These are phyloP conservation scores for Brevimyrus niger DNA, from an alignment of 2,113 vertebrate genomes.

Conservation along the genomic window DNA sequence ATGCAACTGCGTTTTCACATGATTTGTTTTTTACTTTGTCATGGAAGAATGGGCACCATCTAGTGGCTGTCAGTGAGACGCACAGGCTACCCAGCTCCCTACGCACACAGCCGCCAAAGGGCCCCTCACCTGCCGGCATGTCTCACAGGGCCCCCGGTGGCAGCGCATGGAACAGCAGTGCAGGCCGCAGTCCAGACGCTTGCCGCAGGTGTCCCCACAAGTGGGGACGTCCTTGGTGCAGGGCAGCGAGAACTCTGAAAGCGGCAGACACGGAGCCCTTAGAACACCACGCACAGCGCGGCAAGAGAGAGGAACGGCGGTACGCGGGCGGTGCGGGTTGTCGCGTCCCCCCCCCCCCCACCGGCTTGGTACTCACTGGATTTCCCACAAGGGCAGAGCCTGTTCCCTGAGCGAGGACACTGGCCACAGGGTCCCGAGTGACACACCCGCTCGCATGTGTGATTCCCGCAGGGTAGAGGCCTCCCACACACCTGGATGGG, in stretches of 20 bases:
- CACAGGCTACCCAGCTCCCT: not conserved
- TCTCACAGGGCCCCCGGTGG: constrained; percentile 88
- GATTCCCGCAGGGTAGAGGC: constrained; percentile 78
- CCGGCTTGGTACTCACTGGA: constrained; percentile 64
- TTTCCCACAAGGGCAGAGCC: constrained; percentile 85
- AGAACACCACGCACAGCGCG: not conserved
- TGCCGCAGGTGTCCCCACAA: constrained; percentile 91
- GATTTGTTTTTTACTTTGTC: not conserved
- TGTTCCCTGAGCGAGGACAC: constrained; percentile 83
- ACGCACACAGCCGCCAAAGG: not conserved
- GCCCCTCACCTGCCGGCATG: constrained; percentile 79
- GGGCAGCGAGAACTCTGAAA: constrained; percentile 74
- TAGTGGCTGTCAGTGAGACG: not conserved
- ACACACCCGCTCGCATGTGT: constrained; percentile 82
- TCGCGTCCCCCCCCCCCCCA: not conserved
- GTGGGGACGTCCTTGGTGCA: constrained; percentile 88
- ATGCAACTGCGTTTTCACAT: not conserved
- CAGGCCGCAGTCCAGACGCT: constrained; percentile 76
- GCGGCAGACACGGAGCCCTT: constrained; percentile 19
- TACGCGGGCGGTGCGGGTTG: not conserved
- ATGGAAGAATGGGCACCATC: not conserved
- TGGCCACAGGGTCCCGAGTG: constrained; percentile 76
- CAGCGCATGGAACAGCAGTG: constrained; percentile 93
- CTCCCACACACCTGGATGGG: constrained; percentile 71
- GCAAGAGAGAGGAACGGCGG: not conserved